phyloP scores from a whole-genome alignment of 1,140 invertebrate genomes.

The Pentalonia nigronervosa region DNA sequence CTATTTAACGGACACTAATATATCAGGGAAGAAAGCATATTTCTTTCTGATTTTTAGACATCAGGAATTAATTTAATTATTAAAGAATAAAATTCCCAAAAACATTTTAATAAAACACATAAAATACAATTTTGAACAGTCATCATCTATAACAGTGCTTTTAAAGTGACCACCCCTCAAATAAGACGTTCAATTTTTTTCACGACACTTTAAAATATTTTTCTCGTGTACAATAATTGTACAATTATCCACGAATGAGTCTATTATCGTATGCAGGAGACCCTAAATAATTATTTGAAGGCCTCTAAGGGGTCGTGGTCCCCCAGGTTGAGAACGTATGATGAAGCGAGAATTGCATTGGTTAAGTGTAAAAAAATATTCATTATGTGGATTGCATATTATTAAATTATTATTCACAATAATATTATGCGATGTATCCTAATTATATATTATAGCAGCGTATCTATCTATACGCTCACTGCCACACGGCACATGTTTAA shows the following conservation, averaged over 20 bases:
- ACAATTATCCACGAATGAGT: neutral
- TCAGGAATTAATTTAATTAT: no score
- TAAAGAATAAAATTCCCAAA: no score
- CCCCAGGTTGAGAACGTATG: neutral
- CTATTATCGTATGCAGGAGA: neutral
- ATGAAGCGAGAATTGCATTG: neutral
- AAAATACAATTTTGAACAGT: no score
- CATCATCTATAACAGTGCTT: no score
- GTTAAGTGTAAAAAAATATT: neutral
- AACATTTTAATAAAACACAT: no score
- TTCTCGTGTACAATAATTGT: neutral
- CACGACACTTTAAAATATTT: neutral
- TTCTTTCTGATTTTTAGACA: no score
- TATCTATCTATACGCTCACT: neutral
- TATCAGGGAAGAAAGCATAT: no score
- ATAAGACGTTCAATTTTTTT: neutral
- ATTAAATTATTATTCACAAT: no score
- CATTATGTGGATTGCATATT: neutral
- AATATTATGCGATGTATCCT: no score
- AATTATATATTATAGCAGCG: neutral
- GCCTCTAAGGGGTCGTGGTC: no score
- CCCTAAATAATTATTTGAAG: neutral
- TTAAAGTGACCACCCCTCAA: neutral
- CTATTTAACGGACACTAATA: no score
- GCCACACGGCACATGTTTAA: no score